These are phyloP conservation scores for Kryphioiulus occultus DNA, from an alignment of 2,888 invertebrate genomes.

Conservation along the genomic window DNA sequence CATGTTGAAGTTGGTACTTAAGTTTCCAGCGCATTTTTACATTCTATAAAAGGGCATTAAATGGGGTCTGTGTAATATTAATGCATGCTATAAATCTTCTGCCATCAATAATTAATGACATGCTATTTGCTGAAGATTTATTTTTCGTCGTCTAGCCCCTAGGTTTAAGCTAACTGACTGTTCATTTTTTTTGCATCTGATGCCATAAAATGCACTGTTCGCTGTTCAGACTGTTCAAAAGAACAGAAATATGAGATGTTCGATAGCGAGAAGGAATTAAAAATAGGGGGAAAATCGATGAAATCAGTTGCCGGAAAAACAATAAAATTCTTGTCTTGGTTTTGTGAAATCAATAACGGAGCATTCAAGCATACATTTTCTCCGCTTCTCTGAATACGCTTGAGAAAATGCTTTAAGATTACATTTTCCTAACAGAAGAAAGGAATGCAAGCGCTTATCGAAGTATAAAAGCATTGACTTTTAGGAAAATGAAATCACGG, in stretches of 20 bases:
- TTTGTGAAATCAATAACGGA: background rate
- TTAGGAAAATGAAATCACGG: background rate
- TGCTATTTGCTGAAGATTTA: slow-evolving; percentile 5
- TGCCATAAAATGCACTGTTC: background rate
- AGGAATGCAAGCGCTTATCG: background rate
- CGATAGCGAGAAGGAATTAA: background rate
- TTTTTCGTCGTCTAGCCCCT: background rate
- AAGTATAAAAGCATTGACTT: background rate
- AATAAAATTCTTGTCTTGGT: background rate
- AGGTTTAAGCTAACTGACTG: background rate
- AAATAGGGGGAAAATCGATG: background rate
- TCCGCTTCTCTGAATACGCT: background rate
- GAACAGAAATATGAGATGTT: background rate
- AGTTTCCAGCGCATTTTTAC: background rate
- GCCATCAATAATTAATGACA: background rate
- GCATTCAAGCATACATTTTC: background rate
- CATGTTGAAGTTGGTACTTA: background rate
- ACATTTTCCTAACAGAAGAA: background rate
- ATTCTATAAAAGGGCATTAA: background rate
- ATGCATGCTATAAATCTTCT: slow-evolving; percentile 5
- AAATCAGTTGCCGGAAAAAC: slow-evolving; percentile 5
- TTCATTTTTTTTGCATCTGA: background rate
- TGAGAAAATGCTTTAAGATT: background rate
- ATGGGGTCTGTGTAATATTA: slow-evolving; percentile 5
- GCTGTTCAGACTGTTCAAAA: background rate